These are phyloP conservation scores for Bovichtus variegatus DNA, from an alignment of 2,797 vertebrate species.

Conservation along the genomic window DNA sequence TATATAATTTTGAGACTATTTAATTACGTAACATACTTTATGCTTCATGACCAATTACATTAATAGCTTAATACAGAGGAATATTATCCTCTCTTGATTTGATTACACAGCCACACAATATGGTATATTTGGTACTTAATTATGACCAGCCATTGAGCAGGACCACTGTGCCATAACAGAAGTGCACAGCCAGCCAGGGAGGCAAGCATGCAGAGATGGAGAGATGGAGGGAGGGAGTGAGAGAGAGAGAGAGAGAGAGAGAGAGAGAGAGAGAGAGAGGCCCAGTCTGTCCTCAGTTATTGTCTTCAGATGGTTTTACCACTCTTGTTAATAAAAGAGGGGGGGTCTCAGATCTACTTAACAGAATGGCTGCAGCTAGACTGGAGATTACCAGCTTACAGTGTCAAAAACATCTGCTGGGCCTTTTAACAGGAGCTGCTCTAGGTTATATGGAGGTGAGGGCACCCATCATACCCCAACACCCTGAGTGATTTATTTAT, in stretches of 20 bases:
- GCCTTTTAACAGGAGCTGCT: constrained; percentile 89
- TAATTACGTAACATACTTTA: constrained; percentile 99
- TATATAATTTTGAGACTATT: constrained; percentile 99
- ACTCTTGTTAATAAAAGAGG: constrained; percentile 94
- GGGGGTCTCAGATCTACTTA: constrained; percentile 90
- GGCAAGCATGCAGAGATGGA: constrained; percentile 75
- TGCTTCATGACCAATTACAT: constrained; percentile 99
- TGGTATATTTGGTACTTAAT: constrained; percentile 99
- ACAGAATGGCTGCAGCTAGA: constrained; percentile 92
- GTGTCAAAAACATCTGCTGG: constrained; percentile 95
- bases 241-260: constrained; percentile 71
- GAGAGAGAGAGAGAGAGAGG: constrained; percentile 75
- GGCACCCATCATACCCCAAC: constrained; percentile 67
- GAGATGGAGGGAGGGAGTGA: constrained; percentile 73
- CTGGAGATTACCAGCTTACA: constrained; percentile 95
- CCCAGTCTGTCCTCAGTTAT: constrained; percentile 90
- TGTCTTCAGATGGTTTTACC: constrained; percentile 96
- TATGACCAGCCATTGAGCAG: constrained; percentile 97
- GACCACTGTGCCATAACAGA: constrained; percentile 93
- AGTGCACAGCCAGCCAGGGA: constrained; percentile 64
- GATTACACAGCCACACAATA: constrained; percentile 99
- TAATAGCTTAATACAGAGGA: constrained; percentile 99
- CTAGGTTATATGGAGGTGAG: constrained; percentile 93
- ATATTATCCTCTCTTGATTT: constrained; percentile 99
- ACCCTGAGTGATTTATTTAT: constrained; percentile 79